These are phyloP conservation scores for Bombylius major DNA, from an alignment of 2,888 invertebrate species.

Conservation along the genomic window DNA sequence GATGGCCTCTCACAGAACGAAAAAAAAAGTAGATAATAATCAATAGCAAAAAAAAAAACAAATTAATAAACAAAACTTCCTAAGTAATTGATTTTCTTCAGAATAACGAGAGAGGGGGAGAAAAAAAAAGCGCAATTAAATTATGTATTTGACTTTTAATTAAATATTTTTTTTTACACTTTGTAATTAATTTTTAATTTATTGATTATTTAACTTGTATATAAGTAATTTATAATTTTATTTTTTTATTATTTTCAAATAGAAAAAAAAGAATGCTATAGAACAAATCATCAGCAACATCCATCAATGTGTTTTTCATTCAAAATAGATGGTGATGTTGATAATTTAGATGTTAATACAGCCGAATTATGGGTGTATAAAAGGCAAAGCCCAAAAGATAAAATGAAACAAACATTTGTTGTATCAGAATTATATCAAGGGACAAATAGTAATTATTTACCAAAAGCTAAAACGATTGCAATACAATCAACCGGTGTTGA, in stretches of 20 bases:
- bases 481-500: constrained; percentile 61
- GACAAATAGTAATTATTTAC: constrained; percentile 52
- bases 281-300: constrained; percentile 29
- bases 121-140: too few relatives aligned
- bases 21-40: too few relatives aligned
- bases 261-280: constrained; percentile 42
- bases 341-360: constrained; percentile 58
- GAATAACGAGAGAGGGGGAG: too few relatives aligned
- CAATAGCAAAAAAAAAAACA: too few relatives aligned
- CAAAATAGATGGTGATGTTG: constrained; percentile 61
- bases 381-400: constrained; percentile 16
- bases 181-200: background rate
- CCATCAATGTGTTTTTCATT: constrained; percentile 66
- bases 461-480: constrained; percentile 65
- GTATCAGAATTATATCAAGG: constrained; percentile 71
- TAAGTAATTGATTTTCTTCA: too few relatives aligned
- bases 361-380: constrained; percentile 76
- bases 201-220: background rate
- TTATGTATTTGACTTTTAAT: too few relatives aligned
- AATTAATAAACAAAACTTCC: too few relatives aligned
- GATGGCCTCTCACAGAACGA: too few relatives aligned
- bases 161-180: background rate
- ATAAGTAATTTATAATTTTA: background rate
- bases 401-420: constrained; percentile 53
- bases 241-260: background rate